phyloP scores from a whole-genome alignment of 2,797 vertebrate genomes.

The Mycteria americana region DNA sequence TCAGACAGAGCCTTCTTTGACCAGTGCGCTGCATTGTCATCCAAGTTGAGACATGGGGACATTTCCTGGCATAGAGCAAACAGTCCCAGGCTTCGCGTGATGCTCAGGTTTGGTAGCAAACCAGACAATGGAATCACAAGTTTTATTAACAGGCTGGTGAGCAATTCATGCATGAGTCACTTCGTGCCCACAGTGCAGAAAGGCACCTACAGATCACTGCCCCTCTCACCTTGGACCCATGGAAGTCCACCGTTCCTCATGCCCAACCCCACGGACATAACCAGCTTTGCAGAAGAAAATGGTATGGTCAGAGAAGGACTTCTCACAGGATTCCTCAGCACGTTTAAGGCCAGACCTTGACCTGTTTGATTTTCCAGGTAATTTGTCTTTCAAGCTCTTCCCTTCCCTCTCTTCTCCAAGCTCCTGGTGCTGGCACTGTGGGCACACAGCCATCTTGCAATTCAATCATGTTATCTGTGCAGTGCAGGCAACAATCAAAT shows the following conservation, averaged over 20 bases:
- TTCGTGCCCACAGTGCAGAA: background rate
- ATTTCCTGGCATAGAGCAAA: fast-evolving
- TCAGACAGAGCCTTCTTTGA: background rate
- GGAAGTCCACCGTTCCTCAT: background rate
- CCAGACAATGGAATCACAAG: too few species aligned
- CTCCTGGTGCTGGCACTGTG: background rate
- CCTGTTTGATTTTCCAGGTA: background rate
- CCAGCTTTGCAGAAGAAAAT: background rate
- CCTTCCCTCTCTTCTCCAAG: background rate
- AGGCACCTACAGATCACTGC: background rate
- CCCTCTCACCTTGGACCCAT: fast-evolving
- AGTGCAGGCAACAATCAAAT: constrained; percentile 51
- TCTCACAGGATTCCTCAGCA: background rate
- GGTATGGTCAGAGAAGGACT: fast-evolving
- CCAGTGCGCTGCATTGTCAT: fast-evolving
- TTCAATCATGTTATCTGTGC: constrained; percentile 34
- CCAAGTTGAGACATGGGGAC: fast-evolving
- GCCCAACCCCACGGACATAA: fast-evolving
- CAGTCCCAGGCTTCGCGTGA: background rate
- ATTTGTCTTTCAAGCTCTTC: background rate
- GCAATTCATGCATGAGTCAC: fast-evolving
- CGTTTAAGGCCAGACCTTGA: background rate
- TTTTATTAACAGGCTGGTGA: background rate
- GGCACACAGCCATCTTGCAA: constrained; percentile 21
- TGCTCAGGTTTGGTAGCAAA: background rate